These are phyloP conservation scores for Nannoperca australis DNA, from an alignment of 2,797 vertebrate species.

Conservation along the genomic window DNA sequence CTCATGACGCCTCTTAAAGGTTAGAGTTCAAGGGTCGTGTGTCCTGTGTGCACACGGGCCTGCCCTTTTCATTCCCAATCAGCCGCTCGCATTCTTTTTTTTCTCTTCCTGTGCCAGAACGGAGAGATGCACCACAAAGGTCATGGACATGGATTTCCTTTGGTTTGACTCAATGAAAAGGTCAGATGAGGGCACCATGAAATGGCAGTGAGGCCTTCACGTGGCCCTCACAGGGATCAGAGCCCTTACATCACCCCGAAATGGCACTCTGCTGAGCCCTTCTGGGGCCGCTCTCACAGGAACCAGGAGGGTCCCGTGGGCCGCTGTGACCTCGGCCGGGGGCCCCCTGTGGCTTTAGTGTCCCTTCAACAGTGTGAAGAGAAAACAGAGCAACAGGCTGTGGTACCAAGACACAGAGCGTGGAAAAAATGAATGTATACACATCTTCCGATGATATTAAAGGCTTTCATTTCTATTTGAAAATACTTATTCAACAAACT, in stretches of 20 bases:
- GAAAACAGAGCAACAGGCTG: conserved; percentile 17
- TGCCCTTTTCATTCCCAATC: conserved; percentile 84
- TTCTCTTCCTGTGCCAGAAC: conserved; percentile 69
- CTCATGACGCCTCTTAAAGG: conserved; percentile 75
- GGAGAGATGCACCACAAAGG: conserved; percentile 80
- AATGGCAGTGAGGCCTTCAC: conserved; percentile 81
- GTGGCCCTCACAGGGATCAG: conserved; percentile 57
- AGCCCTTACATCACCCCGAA: conserved; percentile 71
- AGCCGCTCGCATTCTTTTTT: conserved; percentile 42
- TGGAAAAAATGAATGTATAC: background rate
- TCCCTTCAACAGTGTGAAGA: conserved; percentile 24
- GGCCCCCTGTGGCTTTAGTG: conserved; percentile 24
- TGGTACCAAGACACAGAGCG: background rate
- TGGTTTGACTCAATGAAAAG: conserved; percentile 85
- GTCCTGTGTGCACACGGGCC: conserved; percentile 69
- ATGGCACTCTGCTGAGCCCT: conserved; percentile 62
- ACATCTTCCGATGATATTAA: no score
- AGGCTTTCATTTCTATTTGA: background rate
- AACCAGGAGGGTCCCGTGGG: conserved; percentile 39
- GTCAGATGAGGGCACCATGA: conserved; percentile 82
- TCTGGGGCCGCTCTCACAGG: conserved; percentile 18
- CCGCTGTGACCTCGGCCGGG: conserved; percentile 45
- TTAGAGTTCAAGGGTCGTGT: conserved; percentile 80
- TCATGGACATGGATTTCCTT: conserved; percentile 85
- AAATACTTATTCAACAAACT: background rate